Evolutionary conservation across 2,797 vertebrate species (phyloP).

Genomic region (Taeniopygia guttata): DNA sequence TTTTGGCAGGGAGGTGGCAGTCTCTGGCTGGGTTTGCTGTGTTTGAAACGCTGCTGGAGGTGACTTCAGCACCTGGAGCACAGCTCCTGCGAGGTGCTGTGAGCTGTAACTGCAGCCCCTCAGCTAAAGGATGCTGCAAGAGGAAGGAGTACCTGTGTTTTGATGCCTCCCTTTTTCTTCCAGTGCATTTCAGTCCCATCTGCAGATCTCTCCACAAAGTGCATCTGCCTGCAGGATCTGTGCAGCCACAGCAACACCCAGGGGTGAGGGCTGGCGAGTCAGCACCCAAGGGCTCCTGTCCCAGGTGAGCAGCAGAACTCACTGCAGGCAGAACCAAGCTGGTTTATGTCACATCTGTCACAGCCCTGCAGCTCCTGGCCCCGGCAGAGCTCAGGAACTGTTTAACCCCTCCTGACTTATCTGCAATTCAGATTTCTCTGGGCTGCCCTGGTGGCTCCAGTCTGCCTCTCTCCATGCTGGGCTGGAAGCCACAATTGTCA

Average conservation of each 20-base stretch:
- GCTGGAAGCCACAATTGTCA: not conserved
- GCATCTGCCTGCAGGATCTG: fast-evolving
- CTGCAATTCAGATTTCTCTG: not conserved
- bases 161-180: not conserved
- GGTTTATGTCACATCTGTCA: not conserved
- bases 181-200: not conserved
- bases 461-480: not conserved
- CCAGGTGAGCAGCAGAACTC: not conserved
- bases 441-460: not conserved
- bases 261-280: not conserved
- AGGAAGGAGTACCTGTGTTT: not conserved
- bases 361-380: not conserved
- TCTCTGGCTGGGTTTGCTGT: not conserved
- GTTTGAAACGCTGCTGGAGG: not conserved
- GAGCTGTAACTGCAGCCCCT: not conserved
- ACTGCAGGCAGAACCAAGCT: not conserved
- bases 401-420: not conserved
- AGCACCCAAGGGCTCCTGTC: not conserved
- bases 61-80: not conserved
- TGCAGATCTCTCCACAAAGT: not conserved
- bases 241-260: fast-evolving
- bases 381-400: fast-evolving
- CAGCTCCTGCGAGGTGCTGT: not conserved
- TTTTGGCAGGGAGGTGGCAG: not conserved
- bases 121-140: not conserved